Evolutionary conservation across 1,140 invertebrate genomes (phyloP), one percentile per base, ranked within the genome.

Genomic region (Musca domestica): DNA sequence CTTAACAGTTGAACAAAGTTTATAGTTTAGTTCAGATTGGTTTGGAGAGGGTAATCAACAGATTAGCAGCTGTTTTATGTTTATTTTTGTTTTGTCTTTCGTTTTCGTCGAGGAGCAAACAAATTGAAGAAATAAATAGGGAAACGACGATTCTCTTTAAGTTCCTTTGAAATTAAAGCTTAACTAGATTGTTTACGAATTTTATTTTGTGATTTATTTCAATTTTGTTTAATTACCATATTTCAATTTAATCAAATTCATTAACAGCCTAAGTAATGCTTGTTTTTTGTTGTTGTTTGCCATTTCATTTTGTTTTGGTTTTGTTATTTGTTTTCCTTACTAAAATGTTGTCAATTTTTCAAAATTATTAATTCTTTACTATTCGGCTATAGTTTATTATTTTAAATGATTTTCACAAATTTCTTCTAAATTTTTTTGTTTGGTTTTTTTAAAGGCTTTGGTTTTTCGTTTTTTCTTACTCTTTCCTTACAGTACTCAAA

Each of bases 381-480:
- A 34, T 5, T 61, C 34, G 27, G 52, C 25, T 27, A 27, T 56
- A 27, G 34, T 56, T 56, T 56, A 27, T 56, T 56, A 27, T 30
- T 58, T 58, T 61, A 61, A 61, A 61, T 61, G 56, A 61, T 61
- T 58, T 61, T 61, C 56, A 61, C 34, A 61, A 61, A 61, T 61
- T 61, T 61, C 56, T 25, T 61, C 56, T 61, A 61, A 61, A 58
- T 58, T 27, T 58, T 58, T 17, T 51, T 51, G 20, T 51, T 51
- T 51, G 2, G 10, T 49, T 3, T 49, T 27, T 58, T 61, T 34
- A 61, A 61, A 61, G 56, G 56, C 56, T 61, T 61, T 58, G n/a
- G 25, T 58, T 25, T 27, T 30, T 54, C 14, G n/a, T 64, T 48
- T 12, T 64, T 47, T 64, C 15, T 19, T 64, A 22, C 17, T 48